Evolutionary conservation across 2,888 invertebrate species (phyloP), one percentile per base, ranked within the genome.

Genomic region (Cenopis cana): DNA sequence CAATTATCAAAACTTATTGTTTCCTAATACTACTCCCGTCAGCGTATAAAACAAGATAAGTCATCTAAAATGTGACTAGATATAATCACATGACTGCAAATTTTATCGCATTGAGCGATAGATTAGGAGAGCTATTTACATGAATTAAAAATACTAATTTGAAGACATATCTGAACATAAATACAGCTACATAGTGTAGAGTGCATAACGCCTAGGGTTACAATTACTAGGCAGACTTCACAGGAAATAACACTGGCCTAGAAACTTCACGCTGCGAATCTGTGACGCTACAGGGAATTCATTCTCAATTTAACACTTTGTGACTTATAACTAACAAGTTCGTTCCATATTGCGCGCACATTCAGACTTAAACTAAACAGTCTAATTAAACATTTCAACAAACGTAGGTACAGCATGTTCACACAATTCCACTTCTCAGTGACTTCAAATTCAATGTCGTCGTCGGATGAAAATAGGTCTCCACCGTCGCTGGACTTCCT

Each of bases 11-110:
- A 65, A 41, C 17, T 65, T 20, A 52, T 41, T 46, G 20, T 18
- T 60, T 50, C 18, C 18, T 12, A 57, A 52, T 18, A 65, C n/a
- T n/a, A 38, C 29, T 54, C 17, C 17, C 38, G 20, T 18, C 54
- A 62, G 46, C 36, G 49, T 57, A 46, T 46, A 41, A 38, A 65
- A 57, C 52, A 49, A 62, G 52, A 70, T 59, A 59, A 18, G 41
- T 46, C 18, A 65, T 59, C 46, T 59, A 70, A 41, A 29, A 12
- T 50, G 69, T 69, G 69, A 70, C 64, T 70, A 70, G 69, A 11
- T 12, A 38, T 52, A 65, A 69, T 69, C 69, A 65, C 59, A 60
- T 68, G 56, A 50, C 64, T 52, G 69, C 52, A 52, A 18, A 20
- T 56, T 36, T 56, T 50, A 41, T 57, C 18, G 17, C 17, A 20